phyloP scores from a whole-genome alignment of 37 sponge, comb jelly and placozoan genomes.

The Agelas oroides region DNA sequence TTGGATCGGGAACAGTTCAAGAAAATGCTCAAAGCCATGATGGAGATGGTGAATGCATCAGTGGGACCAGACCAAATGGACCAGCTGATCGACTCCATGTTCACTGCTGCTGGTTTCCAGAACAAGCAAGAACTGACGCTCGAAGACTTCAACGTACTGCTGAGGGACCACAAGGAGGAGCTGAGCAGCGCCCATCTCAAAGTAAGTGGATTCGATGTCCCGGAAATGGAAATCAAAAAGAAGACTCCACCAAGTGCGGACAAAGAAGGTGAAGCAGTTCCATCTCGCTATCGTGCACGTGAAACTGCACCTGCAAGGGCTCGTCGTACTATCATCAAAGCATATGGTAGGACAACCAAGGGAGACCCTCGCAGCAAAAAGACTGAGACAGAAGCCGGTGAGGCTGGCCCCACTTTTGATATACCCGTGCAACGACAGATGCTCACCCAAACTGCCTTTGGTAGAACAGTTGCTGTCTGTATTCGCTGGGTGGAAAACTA shows the following conservation, averaged over 20 bases:
- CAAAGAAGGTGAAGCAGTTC: conserved; percentile 52
- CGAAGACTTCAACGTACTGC: conserved; percentile 89
- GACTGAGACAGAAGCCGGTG: conserved; percentile 3
- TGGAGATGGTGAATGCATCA: conserved; percentile 92
- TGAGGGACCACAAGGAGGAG: conserved; percentile 91
- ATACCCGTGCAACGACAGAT: conserved; percentile 8
- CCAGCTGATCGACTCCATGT: conserved; percentile 82
- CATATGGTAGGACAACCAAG: conserved; percentile 58
- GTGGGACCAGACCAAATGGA: conserved; percentile 84
- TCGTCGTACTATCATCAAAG: conserved; percentile 79
- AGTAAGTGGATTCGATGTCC: conserved; percentile 67
- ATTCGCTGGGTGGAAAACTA: conserved; percentile 82
- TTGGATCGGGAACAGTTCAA: conserved; percentile 82
- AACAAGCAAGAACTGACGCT: conserved; percentile 86
- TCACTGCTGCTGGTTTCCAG: conserved; percentile 81
- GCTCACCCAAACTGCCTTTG: not conserved
- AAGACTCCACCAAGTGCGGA: conserved; percentile 36
- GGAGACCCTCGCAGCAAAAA: conserved; percentile 33
- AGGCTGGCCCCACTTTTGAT: conserved; percentile 21
- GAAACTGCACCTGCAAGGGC: conserved; percentile 86
- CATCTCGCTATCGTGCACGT: conserved; percentile 61
- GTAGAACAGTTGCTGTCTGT: conserved; percentile 36
- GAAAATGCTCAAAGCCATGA: conserved; percentile 95
- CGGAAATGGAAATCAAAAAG: conserved; percentile 45
- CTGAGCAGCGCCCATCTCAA: conserved; percentile 82